Conservation (phyloP, 64 coral and sea anemone genomes). For the Anthopleura sola region DNA sequence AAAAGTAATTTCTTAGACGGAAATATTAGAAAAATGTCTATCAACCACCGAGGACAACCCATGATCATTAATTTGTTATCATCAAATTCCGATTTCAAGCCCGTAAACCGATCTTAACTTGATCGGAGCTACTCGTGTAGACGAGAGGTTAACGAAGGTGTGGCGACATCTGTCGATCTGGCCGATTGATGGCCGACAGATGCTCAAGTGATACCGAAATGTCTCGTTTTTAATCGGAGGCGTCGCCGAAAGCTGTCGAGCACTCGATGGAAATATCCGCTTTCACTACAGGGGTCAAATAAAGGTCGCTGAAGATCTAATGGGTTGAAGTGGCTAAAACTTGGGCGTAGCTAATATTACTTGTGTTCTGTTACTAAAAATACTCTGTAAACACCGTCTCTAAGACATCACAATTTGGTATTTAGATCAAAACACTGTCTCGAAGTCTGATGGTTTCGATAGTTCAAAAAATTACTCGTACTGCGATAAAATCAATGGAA, state of each 20-base stretch:
- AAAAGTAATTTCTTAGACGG: constrained; percentile 11
- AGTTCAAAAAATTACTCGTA: too few species aligned
- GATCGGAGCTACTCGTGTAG: constrained; percentile 1
- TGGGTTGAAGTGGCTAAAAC: not conserved
- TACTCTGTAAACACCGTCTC: not conserved
- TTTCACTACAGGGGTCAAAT: not conserved
- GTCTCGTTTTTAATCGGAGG: constrained; percentile 19
- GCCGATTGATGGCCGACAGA: constrained; percentile 34
- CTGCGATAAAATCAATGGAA: not conserved
- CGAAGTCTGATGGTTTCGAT: not conserved
- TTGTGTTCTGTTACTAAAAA: constrained; percentile 3
- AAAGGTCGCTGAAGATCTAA: not conserved
- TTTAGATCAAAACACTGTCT: not conserved
- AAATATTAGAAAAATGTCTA: constrained; percentile 23
- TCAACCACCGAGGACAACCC: not conserved
- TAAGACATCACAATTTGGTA: not conserved
- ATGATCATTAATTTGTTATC: constrained; percentile 21
- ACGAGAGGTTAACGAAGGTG: constrained; percentile 35
- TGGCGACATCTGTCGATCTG: constrained; percentile 27
- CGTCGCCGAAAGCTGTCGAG: constrained; percentile 23
- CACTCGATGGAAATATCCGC: not conserved
- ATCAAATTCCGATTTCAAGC: not conserved
- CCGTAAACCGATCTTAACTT: not conserved
- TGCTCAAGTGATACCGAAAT: constrained; percentile 1
- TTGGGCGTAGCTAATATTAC: not conserved